These are phyloP conservation scores for Cotesia chilonis DNA, from an alignment of 1,140 invertebrate species.

Conservation along the genomic window DNA sequence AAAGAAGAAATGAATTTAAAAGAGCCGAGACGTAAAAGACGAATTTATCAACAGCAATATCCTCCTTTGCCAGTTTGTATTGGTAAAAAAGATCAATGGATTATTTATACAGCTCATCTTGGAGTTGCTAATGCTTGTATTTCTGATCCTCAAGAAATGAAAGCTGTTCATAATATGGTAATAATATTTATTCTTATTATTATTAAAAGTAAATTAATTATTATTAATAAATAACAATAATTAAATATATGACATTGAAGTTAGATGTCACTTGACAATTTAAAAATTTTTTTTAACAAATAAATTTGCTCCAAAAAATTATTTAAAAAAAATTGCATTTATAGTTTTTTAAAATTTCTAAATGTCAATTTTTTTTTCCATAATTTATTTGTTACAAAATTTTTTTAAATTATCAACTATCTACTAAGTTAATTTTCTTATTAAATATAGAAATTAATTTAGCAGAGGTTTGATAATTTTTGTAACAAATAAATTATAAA, in stretches of 20 bases:
- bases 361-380: too few relatives aligned
- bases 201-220: background rate
- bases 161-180: slow-evolving; percentile 71
- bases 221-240: too few relatives aligned
- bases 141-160: slow-evolving; percentile 69
- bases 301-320: too few relatives aligned
- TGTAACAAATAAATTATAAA: too few relatives aligned
- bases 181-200: slow-evolving; percentile 19
- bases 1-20: slow-evolving; percentile 58
- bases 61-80: slow-evolving; percentile 64
- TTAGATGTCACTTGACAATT: background rate
- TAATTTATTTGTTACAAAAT: too few relatives aligned
- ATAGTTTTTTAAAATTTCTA: too few relatives aligned
- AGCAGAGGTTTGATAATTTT: background rate
- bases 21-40: slow-evolving; percentile 59
- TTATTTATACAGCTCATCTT: slow-evolving; percentile 69
- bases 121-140: slow-evolving; percentile 74
- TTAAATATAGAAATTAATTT: background rate
- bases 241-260: background rate
- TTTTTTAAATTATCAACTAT: too few relatives aligned
- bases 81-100: slow-evolving; percentile 62
- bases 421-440: too few relatives aligned
- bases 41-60: slow-evolving; percentile 49
- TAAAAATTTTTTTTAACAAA: too few relatives aligned
- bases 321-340: too few relatives aligned